Base-by-base conservation (phyloP, 2,797 vertebrate species). In the Cyclopterus lumpus region DNA sequence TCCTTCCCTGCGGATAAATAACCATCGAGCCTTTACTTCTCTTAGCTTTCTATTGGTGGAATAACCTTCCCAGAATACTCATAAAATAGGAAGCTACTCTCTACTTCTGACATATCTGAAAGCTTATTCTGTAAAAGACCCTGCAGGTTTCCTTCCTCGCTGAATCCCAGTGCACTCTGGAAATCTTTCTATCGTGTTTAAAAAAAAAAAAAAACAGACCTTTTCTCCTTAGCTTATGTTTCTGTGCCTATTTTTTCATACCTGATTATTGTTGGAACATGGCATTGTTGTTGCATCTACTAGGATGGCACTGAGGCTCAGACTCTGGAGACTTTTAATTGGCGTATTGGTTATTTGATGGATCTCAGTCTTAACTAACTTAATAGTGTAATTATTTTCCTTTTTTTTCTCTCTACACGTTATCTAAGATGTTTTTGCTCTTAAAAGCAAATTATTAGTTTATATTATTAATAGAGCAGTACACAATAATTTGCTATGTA, bases 31-130 rank as follows among this genome's bases (percentile, higher is more conserved):
- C 55, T 81, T 79, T 42, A 36, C 36, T 36, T 69, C 28, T 60
- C 34, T 36, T 54, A n/a, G 36, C 40, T 81, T 74, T 76, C 30
- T 66, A 38, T 42, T 61, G 61, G 71, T 68, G 62, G 36, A 61
- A 72, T 75, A 77, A 75, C 57, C 60, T 55, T 85, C 38, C 51
- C 3, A 61, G 40, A 30, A 61, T 54, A 63, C 53, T 59, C 32
- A 40, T 10, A 14, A 40, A 40, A 40, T 38, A 12, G 38, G 12
- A 40, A 40, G 38, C 38, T 40, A 40, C 12, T 40, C 34, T 34
- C 8, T 40, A 40, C 38, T 40, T 40, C 38, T 40, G 38, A 64
- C 64, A 30, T 44, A 26, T 67, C 28, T 71, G 7, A 58, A 65
- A 49, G 11, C 26, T 11, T 67, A 30, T 66, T 59, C 36, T 71